phyloP scores from a whole-genome alignment of 2,113 vertebrate genomes.

The Hyaena hyaena region DNA sequence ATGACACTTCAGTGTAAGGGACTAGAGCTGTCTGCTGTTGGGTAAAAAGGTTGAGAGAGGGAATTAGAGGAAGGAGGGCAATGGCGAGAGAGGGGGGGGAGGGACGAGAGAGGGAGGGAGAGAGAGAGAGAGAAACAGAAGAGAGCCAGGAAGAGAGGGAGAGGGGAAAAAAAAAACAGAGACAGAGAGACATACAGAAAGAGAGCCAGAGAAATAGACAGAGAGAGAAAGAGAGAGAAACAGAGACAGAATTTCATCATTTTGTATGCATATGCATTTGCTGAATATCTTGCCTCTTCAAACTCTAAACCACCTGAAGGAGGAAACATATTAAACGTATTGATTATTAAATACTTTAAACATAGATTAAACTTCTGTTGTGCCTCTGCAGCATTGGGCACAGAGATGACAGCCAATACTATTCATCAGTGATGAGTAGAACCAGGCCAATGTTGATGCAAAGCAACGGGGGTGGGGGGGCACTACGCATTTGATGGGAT shows the following conservation, averaged over 20 bases:
- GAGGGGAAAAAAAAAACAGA: neutral
- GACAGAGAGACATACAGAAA: neutral
- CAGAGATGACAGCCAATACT: neutral
- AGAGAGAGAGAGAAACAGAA: neutral
- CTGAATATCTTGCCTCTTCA: neutral
- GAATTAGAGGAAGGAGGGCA: neutral
- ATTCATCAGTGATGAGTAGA: neutral
- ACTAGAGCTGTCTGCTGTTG: neutral
- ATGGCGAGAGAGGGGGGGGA: neutral
- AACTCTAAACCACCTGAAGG: neutral
- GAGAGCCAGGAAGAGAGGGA: neutral
- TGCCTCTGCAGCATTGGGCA: neutral
- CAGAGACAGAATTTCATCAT: neutral
- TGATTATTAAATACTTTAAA: neutral
- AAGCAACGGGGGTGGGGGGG: neutral
- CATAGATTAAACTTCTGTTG: neutral
- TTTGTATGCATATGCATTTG: neutral
- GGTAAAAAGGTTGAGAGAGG: neutral
- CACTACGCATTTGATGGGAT: neutral
- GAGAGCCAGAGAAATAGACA: neutral
- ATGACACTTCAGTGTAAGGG: neutral
- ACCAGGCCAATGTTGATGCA: neutral
- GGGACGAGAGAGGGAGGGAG: neutral
- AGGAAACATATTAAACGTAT: neutral
- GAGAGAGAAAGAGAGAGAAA: neutral